Base-by-base conservation (phyloP, 2,113 vertebrate species). In the Colinus virginianus region DNA sequence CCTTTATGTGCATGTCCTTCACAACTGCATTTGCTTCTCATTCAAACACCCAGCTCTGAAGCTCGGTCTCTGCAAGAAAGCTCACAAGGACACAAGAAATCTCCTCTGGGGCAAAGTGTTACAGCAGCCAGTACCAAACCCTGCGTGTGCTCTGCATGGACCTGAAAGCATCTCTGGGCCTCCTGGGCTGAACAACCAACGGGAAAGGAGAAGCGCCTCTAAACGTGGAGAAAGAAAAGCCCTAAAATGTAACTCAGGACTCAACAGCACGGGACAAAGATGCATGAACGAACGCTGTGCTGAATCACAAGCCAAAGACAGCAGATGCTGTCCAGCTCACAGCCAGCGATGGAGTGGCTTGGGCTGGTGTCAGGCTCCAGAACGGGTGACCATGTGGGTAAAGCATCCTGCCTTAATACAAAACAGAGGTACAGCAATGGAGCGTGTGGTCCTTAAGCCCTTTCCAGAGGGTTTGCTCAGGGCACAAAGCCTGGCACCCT, bases 141-240 rank as follows among this genome's bases (percentile, higher is more conserved):
- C 14, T 67, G 63, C 23, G 13, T 30, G 36, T 2, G 3, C 59
- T 48, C 38, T 0, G 0, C 42, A 4, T 43, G 26, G 64, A 22
- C 30, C 69, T 63, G 42, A 63, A 46, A 1, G 3, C 15, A 11
- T 32, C 53, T 80, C 38, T 42, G 38, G 59, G 42, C 55, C 36
- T 38, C 58, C 78, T 83, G 53, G 74, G 34, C 64, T 74, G 25
- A 72, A 77, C 28, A 74, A 48, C 2, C 1, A 45, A 45, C 17
- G 40, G 36, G 74, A 92, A 89, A 91, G 68, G 40, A 87, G 71
- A 92, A 94, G 78, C 72, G 51, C 40, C 61, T 77, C 32, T 2
- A 53, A 84, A 80, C 67, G 77, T 38, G 75, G 79, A 81, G 88
- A 84, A 84, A 88, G 11, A 61, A 42, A 32, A 88, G 0, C 64